Base-by-base conservation (phyloP, 2,888 invertebrate genomes). In the Creontiades dilutus region DNA sequence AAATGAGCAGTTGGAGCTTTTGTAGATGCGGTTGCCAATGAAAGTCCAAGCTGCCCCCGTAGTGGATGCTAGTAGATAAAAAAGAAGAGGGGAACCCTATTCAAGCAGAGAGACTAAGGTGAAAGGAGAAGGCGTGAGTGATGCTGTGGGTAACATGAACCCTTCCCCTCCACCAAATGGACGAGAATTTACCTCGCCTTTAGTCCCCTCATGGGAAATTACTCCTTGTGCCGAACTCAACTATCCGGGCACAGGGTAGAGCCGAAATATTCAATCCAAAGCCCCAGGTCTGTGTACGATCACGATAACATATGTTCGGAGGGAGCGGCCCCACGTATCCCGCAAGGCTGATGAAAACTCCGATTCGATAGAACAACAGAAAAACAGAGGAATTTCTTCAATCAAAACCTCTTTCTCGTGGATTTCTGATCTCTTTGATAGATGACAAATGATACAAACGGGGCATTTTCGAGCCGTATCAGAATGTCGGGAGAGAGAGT, bases 181-280 rank as follows among this genome's bases (percentile, higher is more conserved):
- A 85, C 57, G 28, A 85, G 85, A 85, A 85, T 85, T 84, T 85
- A 57, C 85, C 57, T 82, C 46, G 46, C 37, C 52, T 57, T 85
- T 57, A 85, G 57, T 27, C 28, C 85, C 57, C 85, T 85, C 85
- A 57, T 28, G 85, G 85, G 85, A 85, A 85, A 85, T 85, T 57
- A 85, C 85, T 27, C 55, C 85, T 57, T 28, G 5, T 57, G 55
- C 55, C 85, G 85, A 85, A 85, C 85, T 12, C 61, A 61, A 61
- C 61, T 61, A 61, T 61, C 28, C 14, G 28, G 78, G 28, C 78
- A 2, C 3, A 23, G 61, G 61, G 61, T 16, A 4, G 61, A 61
- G 1, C 19, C 61, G 61, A 61, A 61, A 61, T 61, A 61, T 61
- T 61, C 61, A 61, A 61, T 61, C 61, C 61, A 19, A 23, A 61